Evolutionary conservation across 2,113 vertebrate species (phyloP).

Genomic region (Onychostruthus taczanowskii): DNA sequence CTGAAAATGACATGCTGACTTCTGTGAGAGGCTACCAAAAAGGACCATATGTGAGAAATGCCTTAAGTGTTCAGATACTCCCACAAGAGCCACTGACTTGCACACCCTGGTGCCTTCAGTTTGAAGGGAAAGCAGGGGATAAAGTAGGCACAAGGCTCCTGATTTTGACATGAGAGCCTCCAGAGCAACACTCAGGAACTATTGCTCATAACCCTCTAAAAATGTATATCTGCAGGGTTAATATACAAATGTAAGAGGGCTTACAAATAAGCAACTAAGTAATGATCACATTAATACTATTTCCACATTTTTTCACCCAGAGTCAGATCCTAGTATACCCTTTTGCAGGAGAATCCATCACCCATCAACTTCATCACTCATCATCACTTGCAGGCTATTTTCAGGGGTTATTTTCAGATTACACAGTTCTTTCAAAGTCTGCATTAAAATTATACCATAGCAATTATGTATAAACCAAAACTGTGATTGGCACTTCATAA

Average conservation of each 20-base stretch:
- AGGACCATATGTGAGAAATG: fast-evolving
- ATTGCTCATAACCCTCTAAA: not conserved
- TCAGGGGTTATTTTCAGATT: not conserved
- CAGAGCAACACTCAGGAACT: not conserved
- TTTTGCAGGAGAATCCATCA: not conserved
- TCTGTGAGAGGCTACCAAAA: not conserved
- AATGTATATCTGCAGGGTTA: not conserved
- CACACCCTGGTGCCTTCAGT: not conserved
- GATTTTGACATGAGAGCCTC: not conserved
- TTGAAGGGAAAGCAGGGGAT: not conserved
- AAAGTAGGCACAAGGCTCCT: not conserved
- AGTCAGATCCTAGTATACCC: not conserved
- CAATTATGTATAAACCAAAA: not conserved
- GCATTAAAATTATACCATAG: not conserved
- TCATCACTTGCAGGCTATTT: not conserved
- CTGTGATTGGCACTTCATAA: not conserved
- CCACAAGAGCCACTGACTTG: not conserved
- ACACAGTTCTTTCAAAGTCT: not conserved
- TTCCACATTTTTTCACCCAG: not conserved
- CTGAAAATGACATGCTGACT: not conserved
- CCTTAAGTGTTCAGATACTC: not conserved
- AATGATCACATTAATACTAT: not conserved
- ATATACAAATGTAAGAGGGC: not conserved
- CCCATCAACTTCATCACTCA: not conserved
- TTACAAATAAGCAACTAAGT: not conserved